Conservation (phyloP, 2,888 invertebrate species). For the Poecilus cupreus region DNA sequence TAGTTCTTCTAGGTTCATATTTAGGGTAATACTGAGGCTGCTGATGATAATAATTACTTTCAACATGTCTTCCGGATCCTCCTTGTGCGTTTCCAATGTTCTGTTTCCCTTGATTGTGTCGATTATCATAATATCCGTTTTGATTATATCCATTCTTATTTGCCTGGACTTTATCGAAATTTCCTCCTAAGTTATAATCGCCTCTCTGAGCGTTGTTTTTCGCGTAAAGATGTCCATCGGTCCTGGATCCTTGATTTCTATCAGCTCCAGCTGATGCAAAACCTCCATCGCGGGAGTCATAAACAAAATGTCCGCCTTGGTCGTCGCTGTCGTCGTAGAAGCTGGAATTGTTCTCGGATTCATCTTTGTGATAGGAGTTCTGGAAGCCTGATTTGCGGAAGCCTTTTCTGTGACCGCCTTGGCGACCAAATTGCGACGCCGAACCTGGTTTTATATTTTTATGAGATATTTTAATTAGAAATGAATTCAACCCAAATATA, state of each 20-base stretch:
- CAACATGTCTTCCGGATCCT: constrained; percentile 59
- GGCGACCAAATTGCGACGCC: constrained; percentile 66
- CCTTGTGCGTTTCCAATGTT: constrained; percentile 64
- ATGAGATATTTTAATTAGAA: too few species aligned
- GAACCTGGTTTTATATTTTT: neutral
- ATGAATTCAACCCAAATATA: too few species aligned
- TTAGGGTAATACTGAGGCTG: constrained; percentile 13
- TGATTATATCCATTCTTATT: constrained; percentile 67
- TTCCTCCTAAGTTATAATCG: constrained; percentile 68
- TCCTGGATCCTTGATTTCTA: constrained; percentile 65
- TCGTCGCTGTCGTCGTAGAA: constrained; percentile 79
- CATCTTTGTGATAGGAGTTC: constrained; percentile 82
- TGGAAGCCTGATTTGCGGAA: constrained; percentile 82
- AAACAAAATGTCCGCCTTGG: constrained; percentile 68
- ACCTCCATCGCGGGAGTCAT: constrained; percentile 63
- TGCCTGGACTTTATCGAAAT: constrained; percentile 67
- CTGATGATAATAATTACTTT: constrained; percentile 41
- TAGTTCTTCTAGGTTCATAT: constrained; percentile 65
- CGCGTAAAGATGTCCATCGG: constrained; percentile 65
- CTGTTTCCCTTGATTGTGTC: constrained; percentile 64
- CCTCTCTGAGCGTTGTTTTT: constrained; percentile 67
- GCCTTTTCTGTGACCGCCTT: constrained; percentile 78
- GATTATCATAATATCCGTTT: constrained; percentile 67
- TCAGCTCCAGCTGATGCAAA: constrained; percentile 66
- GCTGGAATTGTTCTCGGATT: constrained; percentile 81